Base-by-base conservation (phyloP, 1,140 invertebrate genomes). In the Ceratosolen solmsi region DNA sequence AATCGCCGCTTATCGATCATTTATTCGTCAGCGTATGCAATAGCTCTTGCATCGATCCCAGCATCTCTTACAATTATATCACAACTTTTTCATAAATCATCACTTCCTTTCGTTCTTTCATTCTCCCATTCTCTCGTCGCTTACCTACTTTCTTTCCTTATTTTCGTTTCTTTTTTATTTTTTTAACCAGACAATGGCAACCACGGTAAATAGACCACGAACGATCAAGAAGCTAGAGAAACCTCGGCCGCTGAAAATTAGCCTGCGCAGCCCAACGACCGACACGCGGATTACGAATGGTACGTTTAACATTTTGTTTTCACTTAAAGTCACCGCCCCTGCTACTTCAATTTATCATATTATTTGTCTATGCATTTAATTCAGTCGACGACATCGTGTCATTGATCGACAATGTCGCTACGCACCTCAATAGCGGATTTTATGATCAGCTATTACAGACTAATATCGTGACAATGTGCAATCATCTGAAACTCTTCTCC, bases 401-500 rank as follows among this genome's bases (percentile, higher is more conserved):
- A 85, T 91, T 95, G 86, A 94, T 94, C 84, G 94, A 95, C 87
- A 94, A 93, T 88, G 94, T 95, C 80, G 93, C 94, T 51, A 92
- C 93, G 86, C 93, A 94, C 86, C 92, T 95, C 86, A 93, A 93
- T 87, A 94, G 93, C 88, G 93, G 93, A 80, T 92, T 91, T 87
- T 93, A 92, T 90, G 94, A 94, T 88, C 91, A 91, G 90, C 92
- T 91, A 76, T 91, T 94, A 80, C 93, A 93, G 87, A 91, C 91
- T 83, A 94, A 93, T 88, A 92, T 95, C 60, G 91, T 94, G 60
- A 93, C 93, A 72, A 94, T 95, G 92, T 95, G 94, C 86, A 93
- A 94, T 86, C 94, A 95, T 85, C 89, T 96, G 58, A 96, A 95
- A 86, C 92, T 94, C 20, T 94, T 95, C 88, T 95, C 95, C 80